phyloP scores from a whole-genome alignment of 2,797 vertebrate species.

The Sebastes hopkinsi region DNA sequence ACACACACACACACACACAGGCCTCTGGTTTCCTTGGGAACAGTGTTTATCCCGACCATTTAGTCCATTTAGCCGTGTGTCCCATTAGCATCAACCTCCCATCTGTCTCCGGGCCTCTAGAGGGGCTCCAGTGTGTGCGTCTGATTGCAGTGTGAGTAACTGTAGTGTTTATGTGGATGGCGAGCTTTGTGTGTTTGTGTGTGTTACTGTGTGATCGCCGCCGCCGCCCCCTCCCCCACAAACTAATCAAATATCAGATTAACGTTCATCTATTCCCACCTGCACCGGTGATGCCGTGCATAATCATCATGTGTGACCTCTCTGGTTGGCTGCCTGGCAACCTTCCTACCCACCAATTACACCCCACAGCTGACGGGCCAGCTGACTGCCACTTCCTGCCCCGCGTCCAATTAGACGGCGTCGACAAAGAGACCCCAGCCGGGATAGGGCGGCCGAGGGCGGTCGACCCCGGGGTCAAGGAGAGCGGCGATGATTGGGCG shows the following conservation, averaged over 20 bases:
- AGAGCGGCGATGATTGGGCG: slow-evolving; percentile 28
- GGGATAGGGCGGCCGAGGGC: neutral
- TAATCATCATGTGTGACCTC: slow-evolving; percentile 55
- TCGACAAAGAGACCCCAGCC: neutral
- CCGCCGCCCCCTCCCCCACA: neutral
- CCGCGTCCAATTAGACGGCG: slow-evolving; percentile 49
- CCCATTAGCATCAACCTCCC: slow-evolving; percentile 72
- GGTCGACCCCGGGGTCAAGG: slow-evolving; percentile 17
- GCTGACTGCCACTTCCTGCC: slow-evolving; percentile 62
- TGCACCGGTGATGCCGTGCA: slow-evolving; percentile 20
- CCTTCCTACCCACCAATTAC: slow-evolving; percentile 50
- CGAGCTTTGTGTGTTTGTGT: neutral
- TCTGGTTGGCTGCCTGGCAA: slow-evolving; percentile 51
- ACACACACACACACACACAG: neutral
- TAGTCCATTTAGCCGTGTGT: slow-evolving; percentile 67
- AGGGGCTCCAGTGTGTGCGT: slow-evolving; percentile 28
- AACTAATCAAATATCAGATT: slow-evolving; percentile 69
- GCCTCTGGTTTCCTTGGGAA: slow-evolving; percentile 61
- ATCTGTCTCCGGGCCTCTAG: slow-evolving; percentile 68
- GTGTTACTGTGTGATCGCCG: neutral
- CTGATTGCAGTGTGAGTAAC: neutral
- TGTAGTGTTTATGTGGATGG: neutral
- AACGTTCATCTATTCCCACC: slow-evolving; percentile 63
- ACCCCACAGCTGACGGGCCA: slow-evolving; percentile 37
- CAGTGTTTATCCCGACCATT: slow-evolving; percentile 66